Base-by-base conservation (phyloP, 2,113 vertebrate genomes). In the Hydropotes inermis region DNA sequence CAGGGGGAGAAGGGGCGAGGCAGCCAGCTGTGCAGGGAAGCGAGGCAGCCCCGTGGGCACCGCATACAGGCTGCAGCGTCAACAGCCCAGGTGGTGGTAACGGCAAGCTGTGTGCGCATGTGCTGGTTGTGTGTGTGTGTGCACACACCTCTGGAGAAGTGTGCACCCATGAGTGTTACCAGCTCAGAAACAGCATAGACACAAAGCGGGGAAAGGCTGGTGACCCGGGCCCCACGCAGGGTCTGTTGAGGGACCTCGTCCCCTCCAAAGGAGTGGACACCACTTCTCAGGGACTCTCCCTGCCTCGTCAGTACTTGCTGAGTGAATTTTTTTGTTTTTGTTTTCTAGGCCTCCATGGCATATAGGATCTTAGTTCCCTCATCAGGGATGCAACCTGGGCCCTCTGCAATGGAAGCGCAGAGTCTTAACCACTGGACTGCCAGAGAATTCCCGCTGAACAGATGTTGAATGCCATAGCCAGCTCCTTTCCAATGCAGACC, bases 21-120 rank as follows among this genome's bases (percentile, higher is more conserved):
- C 1, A 0, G 16, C 54, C 47, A 25, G 39, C 13, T 6, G 30
- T 5, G 19, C 33, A 25, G 45, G 64, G 57, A 54, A 25, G 4
- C 36, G 36, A 61, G 43, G 16, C 58, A 81, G 28, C 45, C 64
- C 52, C 4, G 13, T 79, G 58, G 52, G 15, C 11, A 16, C 11
- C 27, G 2, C 50, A 36, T 33, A 67, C 74, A 94, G 21, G 27
- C 64, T 81, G 11, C 36, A 88, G 30, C 28, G 3, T 33, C 43
- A 55, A 81, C 83, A 74, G n/a, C 45, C 43, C 33, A 43, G 57
- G 11, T 19, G 55, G 45, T 2, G 50, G 25, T 36, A 47, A 74
- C 6, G 36, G n/a, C 25, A 11, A 21, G 27, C 27, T 6, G 8
- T n/a, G 74, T 52, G 3, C 1, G 0, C 16, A 50, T 33, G 47